These are phyloP conservation scores for Phoebastria nigripes DNA, from an alignment of 2,797 vertebrate genomes.

Conservation along the genomic window DNA sequence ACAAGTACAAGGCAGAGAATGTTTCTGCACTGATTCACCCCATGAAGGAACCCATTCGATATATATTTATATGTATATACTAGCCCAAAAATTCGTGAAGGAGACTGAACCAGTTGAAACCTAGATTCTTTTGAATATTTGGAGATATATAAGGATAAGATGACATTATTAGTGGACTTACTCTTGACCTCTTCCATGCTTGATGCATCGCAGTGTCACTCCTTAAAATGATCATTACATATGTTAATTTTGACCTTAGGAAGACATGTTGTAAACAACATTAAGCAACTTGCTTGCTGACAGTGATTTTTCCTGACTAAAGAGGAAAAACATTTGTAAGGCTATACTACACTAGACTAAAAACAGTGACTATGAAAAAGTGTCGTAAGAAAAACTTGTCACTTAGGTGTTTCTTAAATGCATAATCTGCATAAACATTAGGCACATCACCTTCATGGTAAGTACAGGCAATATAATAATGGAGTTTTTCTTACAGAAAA, in stretches of 20 bases:
- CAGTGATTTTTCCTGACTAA: slow-evolving; percentile 10
- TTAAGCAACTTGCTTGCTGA: slow-evolving; percentile 39
- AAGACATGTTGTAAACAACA: slow-evolving; percentile 25
- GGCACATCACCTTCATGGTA: not conserved
- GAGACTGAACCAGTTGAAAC: not conserved
- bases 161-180: not conserved
- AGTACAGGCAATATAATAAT: not conserved
- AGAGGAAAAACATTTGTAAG: not conserved
- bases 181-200: slow-evolving; percentile 27
- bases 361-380: not conserved
- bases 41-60: not conserved
- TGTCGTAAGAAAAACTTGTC: not conserved
- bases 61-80: not conserved
- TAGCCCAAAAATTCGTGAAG: not conserved
- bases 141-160: not conserved
- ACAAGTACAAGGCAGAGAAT: not conserved
- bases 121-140: not conserved
- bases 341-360: not conserved
- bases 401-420: not conserved
- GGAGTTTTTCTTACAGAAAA: not conserved
- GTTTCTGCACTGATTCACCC: not conserved
- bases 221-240: slow-evolving; percentile 39
- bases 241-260: slow-evolving; percentile 60
- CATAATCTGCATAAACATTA: not conserved
- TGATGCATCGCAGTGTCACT: slow-evolving; percentile 42